Evolutionary conservation across 1,140 invertebrate species (phyloP).

Genomic region (Ceratosolen solmsi): DNA sequence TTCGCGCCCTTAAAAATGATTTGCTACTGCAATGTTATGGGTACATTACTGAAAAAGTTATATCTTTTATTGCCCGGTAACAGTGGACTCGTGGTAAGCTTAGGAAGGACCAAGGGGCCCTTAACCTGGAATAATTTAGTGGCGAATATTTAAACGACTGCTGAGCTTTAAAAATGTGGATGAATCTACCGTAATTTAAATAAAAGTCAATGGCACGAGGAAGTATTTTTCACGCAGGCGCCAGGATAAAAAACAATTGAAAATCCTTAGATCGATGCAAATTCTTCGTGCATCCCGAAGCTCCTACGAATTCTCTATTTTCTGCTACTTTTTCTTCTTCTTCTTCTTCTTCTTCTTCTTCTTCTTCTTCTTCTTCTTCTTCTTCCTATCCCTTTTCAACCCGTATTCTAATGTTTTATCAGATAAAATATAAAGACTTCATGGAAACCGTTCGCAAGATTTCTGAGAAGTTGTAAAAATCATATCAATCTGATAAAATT

Average conservation of each 20-base stretch:
- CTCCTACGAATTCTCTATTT: neutral
- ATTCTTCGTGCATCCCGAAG: neutral
- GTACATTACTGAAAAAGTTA: too few species aligned
- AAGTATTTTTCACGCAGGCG: neutral
- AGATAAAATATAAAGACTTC: neutral
- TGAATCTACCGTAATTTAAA: neutral
- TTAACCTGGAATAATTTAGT: too few species aligned
- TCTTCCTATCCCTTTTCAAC: neutral
- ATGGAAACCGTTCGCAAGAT: neutral
- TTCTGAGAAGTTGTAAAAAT: constrained; percentile 11
- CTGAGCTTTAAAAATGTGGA: neutral
- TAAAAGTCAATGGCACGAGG: neutral
- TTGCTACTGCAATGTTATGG: too few species aligned
- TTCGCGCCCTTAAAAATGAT: too few species aligned
- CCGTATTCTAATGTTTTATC: neutral
- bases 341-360: neutral
- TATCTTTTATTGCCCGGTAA: too few species aligned
- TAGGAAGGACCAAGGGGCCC: too few species aligned
- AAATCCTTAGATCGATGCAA: neutral
- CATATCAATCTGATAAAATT: constrained; percentile 21
- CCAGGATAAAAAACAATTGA: neutral
- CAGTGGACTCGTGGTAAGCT: too few species aligned
- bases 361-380: too few species aligned
- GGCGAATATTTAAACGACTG: neutral
- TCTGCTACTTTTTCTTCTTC: too few species aligned